These are phyloP conservation scores for Epinephelus moara DNA, from an alignment of 2,113 vertebrate genomes.

Conservation along the genomic window DNA sequence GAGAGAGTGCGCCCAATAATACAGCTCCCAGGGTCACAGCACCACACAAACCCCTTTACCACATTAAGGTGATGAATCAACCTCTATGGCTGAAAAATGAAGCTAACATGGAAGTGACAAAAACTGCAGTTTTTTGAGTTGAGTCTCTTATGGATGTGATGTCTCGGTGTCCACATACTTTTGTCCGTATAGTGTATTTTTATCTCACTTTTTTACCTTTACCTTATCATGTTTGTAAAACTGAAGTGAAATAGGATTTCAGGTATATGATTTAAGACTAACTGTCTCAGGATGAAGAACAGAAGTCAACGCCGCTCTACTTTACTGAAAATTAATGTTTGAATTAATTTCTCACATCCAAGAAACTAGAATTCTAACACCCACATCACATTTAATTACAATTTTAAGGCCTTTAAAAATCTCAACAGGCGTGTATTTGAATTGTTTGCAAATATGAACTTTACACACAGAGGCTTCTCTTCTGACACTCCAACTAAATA, in stretches of 20 bases:
- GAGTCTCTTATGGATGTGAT: too few relatives aligned
- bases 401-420: not conserved
- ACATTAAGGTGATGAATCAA: too few relatives aligned
- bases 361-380: not conserved
- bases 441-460: conserved; percentile 44
- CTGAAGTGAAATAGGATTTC: not conserved
- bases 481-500: conserved; percentile 50
- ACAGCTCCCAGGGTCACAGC: too few relatives aligned
- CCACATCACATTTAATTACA: not conserved
- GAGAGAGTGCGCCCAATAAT: too few relatives aligned
- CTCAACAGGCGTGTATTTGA: not conserved
- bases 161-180: not conserved
- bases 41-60: too few relatives aligned
- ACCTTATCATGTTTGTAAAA: not conserved
- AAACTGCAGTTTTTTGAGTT: too few relatives aligned
- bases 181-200: not conserved
- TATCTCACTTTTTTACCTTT: not conserved
- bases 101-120: too few relatives aligned
- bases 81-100: too few relatives aligned
- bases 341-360: not conserved
- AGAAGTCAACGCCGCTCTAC: not conserved
- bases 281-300: not conserved
- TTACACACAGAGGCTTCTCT: conserved; percentile 23
- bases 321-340: not conserved
- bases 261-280: not conserved